A percentile compares a stretch with the other conserved stretches of the same genome.
Evolutionary conservation across 2,888 invertebrate genomes (phyloP).

Genomic region (Penaeus monodon): DNA sequence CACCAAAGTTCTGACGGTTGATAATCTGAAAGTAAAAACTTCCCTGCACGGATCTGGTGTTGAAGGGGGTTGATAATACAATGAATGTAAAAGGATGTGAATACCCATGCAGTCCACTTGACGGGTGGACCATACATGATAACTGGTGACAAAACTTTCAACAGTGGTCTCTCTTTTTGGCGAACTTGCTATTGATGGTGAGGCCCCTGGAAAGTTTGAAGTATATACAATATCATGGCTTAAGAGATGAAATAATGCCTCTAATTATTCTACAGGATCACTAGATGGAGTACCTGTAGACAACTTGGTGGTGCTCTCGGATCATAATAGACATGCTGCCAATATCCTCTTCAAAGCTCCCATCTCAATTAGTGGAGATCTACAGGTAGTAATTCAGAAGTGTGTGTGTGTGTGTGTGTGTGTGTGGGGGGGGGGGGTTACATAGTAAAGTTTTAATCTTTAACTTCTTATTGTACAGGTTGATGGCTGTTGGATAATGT

Average conservation of each 20-base stretch:
- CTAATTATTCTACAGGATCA: neutral
- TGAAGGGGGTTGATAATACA: constrained; percentile 9
- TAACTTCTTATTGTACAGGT: constrained; percentile 8
- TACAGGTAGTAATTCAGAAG: neutral
- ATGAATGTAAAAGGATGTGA: neutral
- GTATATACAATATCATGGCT: no score
- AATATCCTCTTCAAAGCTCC: neutral
- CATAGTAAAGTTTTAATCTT: neutral
- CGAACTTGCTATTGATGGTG: constrained; percentile 16
- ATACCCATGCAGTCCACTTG: neutral
- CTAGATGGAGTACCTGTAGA: constrained; percentile 15
- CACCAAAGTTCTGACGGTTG: neutral
- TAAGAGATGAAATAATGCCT: no score
- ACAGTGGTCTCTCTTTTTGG: neutral
- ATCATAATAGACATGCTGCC: neutral
- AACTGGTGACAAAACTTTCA: constrained; percentile 30
- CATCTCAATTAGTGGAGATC: constrained; percentile 3
- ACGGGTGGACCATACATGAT: neutral
- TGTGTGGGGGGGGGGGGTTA: no score
- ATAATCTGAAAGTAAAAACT: neutral
- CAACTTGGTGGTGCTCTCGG: constrained; percentile 9
- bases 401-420: no score
- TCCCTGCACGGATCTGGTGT: neutral
- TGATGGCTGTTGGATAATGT: constrained; percentile 19
- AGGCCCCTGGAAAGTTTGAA: neutral